Evolutionary conservation across 2,888 invertebrate species (phyloP), one percentile per base, ranked within the genome.

Genomic region (Cephonodes hylas): DNA sequence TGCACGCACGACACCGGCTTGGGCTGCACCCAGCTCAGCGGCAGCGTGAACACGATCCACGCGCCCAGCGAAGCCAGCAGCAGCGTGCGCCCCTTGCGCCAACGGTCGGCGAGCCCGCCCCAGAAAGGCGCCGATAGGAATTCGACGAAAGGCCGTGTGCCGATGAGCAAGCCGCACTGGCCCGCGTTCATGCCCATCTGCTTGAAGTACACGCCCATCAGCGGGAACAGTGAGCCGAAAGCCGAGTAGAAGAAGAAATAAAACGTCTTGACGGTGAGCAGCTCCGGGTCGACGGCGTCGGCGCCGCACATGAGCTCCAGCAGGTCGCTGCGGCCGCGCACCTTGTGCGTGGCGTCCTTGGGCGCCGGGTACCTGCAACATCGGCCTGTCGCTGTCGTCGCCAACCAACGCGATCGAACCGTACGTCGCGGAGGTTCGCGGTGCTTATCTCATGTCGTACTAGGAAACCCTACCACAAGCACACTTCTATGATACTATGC

Each of bases 161-260:
- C 99, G 74, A 99, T 97, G n/a, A 98, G 93, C 62, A 97, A 93
- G 5, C 99, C 99, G 80, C 98, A 97, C 85, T 99, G 99, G 18
- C 96, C 96, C 0, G 99, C 97, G 89, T 99, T 99, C 98, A 99
- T 99, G 64, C 99, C 99, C 96, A 99, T 96, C 93, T 99, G 99
- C 93, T 99, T 99, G 94, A 99, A 99, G 92, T 99, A 99, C 53
- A 99, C 98, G 42, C 99, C 99, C 96, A 99, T 97, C 66, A 99
- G 93, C 0, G 99, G 99, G 84, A 99, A 99, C 15, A 99, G 94
- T 0, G 98, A 98, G 5, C 99, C 99, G 85, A 99, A 99, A 0
- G 99, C 99, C 45, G 99, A 98, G 89, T 99, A 99, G 93, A 99
- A 99, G 94, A 99, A 99, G 92, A 99, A 99, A 88, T 99, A 99